Evolutionary conservation across 2,797 vertebrate species (phyloP), one percentile per base, ranked within the genome.

Genomic region (Acanthornis magna): DNA sequence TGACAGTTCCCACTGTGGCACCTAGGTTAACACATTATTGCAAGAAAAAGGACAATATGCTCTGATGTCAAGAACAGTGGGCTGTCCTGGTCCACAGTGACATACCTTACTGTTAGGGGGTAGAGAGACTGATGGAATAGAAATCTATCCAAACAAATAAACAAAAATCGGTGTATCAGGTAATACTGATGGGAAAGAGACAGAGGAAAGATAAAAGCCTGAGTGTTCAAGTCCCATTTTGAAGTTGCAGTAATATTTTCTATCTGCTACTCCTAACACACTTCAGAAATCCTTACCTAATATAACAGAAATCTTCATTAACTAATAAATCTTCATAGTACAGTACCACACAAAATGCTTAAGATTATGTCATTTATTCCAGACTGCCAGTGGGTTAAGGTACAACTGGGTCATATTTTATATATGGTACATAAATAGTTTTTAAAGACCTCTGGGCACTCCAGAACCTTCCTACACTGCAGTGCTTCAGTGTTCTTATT

Each of bases 11-110:
- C 21, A 36, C 42, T n/a, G 27, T 38, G 32, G 25, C 80, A 73
- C n/a, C 67, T 76, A 91, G 48, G 12, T 74, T 70, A 78, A 75
- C 22, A 75, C 80, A 78, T 29, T 40, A n/a, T 29, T 83, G 25
- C 0, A 0, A 54, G 45, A 68, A 48, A 16, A 47, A 25, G 16
- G 21, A 62, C 57, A 65, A 23, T 22, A 32, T 7, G 8, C 14
- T 91, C 88, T 63, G 17, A 70, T 36, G 34, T 67, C 38, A 67
- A 54, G 85, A 92, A 4, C 29, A 71, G 38, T 30, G 54, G 38
- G 42, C 30, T 62, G 21, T n/a, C 58, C 57, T 38, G 23, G 60
- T 85, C 50, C 38, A 57, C 29, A 27, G 22, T 22, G 45, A 71
- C 85, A 68, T 38, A 65, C 1, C 16, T 47, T 61, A 15, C 19